Percentiles rank a stretch among this genome's conserved stretches.
Evolutionary conservation across 2,888 invertebrate genomes (phyloP).

Genomic region (Thumatha senex): DNA sequence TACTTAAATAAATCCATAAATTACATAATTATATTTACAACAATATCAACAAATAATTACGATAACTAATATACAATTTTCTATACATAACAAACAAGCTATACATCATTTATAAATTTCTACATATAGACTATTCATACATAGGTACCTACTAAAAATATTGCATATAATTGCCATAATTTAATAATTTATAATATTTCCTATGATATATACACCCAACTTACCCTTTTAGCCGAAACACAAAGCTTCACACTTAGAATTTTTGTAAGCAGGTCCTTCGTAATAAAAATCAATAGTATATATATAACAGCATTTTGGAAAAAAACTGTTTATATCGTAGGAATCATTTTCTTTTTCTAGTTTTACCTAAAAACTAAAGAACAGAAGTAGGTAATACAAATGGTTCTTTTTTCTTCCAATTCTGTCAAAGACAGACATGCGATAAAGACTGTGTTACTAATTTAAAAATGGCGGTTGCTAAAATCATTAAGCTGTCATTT

Average conservation of each 20-base stretch:
- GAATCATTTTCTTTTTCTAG: no score
- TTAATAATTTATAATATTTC: conserved; percentile 44
- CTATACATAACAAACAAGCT: conserved; percentile 54
- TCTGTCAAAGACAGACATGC: no score
- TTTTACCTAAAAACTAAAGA: no score
- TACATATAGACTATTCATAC: conserved; percentile 41
- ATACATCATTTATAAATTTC: conserved; percentile 47
- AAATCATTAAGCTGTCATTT: no score
- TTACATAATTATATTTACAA: conserved; percentile 64
- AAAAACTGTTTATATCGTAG: no score
- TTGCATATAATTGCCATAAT: conserved; percentile 32
- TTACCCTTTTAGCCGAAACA: conserved; percentile 52
- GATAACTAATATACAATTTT: conserved; percentile 47
- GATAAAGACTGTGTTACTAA: no score
- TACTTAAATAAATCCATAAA: conserved; percentile 59
- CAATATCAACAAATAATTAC: conserved; percentile 66
- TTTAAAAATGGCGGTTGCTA: no score
- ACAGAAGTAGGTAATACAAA: no score
- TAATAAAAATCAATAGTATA: not conserved
- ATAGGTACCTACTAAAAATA: conserved; percentile 27
- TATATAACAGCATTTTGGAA: no score
- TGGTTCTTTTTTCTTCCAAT: no score
- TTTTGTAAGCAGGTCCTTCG: not conserved
- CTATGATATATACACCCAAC: conserved; percentile 48
- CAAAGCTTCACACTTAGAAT: conserved; percentile 9